Percentiles rank a stretch among this genome's conserved stretches.
phyloP scores from a whole-genome alignment of 2,113 vertebrate species.

The Rattus norvegicus region DNA sequence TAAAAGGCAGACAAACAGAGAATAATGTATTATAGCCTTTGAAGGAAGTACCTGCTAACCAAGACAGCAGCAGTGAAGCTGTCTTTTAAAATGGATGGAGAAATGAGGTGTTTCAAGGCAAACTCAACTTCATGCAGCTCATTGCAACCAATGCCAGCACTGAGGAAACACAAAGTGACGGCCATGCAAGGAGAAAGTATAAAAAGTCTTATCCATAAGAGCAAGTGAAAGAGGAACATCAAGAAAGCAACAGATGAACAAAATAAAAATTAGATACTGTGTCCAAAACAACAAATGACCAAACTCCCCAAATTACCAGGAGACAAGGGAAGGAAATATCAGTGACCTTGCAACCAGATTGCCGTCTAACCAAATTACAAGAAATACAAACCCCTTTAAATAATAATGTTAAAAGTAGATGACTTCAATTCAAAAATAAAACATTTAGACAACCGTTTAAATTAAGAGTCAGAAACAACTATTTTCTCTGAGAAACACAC shows the following conservation, averaged over 20 bases:
- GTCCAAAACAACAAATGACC: background rate
- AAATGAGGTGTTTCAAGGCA: background rate
- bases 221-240: background rate
- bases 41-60: background rate
- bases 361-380: background rate
- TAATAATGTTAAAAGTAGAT: background rate
- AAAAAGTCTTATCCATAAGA: background rate
- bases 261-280: background rate
- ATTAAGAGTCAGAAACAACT: background rate
- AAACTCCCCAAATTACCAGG: background rate
- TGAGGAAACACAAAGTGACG: background rate
- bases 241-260: background rate
- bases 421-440: background rate
- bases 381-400: background rate
- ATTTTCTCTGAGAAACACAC: background rate
- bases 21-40: background rate
- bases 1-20: background rate
- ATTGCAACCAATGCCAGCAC: background rate
- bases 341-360: background rate
- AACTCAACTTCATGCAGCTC: background rate
- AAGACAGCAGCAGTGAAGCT: background rate
- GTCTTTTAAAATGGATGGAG: background rate
- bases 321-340: background rate
- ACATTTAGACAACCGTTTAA: background rate
- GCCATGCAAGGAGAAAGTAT: background rate